phyloP scores from a whole-genome alignment of 2,113 vertebrate species.

The Zosterops pallidus region DNA sequence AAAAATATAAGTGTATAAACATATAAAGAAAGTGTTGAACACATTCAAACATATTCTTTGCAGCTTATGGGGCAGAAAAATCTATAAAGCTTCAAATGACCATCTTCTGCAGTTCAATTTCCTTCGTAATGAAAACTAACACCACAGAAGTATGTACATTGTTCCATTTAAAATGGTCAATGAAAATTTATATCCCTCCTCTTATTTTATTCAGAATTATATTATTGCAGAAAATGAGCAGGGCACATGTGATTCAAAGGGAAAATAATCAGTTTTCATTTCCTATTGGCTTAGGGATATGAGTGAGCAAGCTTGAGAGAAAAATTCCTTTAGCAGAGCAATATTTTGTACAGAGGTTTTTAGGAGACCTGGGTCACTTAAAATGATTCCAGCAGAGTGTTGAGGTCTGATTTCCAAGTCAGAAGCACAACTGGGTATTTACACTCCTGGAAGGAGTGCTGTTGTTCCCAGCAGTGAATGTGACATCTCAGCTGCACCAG shows the following conservation, averaged over 20 bases:
- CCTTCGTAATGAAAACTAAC: conserved; percentile 31
- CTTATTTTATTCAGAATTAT: conserved; percentile 17
- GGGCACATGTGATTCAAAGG: not conserved
- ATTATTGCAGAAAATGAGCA: conserved; percentile 12
- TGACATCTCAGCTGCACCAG: not conserved
- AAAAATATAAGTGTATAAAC: not conserved
- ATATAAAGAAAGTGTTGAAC: not conserved
- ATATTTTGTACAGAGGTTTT: not conserved
- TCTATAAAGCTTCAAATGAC: not conserved
- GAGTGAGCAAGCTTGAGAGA: not conserved
- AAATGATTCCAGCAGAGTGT: not conserved
- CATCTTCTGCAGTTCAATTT: not conserved
- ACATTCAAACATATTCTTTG: not conserved
- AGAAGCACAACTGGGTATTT: not conserved
- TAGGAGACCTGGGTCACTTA: not conserved
- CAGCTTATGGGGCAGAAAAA: not conserved
- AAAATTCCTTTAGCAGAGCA: not conserved
- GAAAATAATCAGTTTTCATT: not conserved
- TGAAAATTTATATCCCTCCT: not conserved
- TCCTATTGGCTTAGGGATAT: not conserved
- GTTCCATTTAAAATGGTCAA: not conserved
- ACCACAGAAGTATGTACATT: not conserved
- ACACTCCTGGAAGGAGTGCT: not conserved
- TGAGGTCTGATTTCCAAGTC: not conserved
- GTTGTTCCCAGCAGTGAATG: not conserved